A percentile compares a stretch with the other conserved stretches of the same genome.
phyloP scores from a whole-genome alignment of 2,797 vertebrate genomes.

The Esox masquinongy region DNA sequence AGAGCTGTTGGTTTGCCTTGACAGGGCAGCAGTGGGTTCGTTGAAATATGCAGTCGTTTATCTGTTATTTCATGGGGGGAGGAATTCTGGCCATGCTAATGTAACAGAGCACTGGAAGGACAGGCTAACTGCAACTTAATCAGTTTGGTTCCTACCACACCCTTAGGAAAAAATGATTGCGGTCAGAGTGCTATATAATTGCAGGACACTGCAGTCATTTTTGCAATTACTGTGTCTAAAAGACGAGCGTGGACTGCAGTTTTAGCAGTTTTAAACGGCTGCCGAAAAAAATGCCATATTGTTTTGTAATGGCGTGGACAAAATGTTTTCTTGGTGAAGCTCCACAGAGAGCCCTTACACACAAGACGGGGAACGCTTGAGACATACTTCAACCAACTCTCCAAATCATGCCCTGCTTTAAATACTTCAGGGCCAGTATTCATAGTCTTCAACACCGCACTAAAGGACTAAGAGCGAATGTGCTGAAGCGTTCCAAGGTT shows the following conservation, averaged over 20 bases:
- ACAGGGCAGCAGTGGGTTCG: conserved; percentile 3
- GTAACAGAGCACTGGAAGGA: not conserved
- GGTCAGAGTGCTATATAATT: no score
- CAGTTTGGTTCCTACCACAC: not conserved
- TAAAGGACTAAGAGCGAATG: not conserved
- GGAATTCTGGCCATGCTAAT: not conserved
- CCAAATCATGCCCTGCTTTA: not conserved
- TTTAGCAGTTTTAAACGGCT: no score
- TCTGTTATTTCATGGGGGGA: not conserved
- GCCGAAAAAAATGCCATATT: no score
- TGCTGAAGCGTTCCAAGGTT: not conserved
- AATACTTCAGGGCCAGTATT: not conserved
- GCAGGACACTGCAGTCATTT: no score
- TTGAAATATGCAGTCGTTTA: not conserved
- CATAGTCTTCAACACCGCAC: not conserved
- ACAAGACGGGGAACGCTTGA: not conserved
- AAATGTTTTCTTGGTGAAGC: conserved; percentile 7
- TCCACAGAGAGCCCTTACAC: not conserved
- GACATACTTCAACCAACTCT: not conserved
- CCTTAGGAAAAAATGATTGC: no score
- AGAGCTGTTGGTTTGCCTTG: conserved; percentile 15
- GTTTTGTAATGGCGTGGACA: not conserved
- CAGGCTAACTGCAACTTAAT: not conserved
- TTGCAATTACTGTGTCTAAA: no score
- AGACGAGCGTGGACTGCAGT: no score